Conservation (phyloP, 92 coral and sea anemone species). For the Siderastrea siderea region DNA sequence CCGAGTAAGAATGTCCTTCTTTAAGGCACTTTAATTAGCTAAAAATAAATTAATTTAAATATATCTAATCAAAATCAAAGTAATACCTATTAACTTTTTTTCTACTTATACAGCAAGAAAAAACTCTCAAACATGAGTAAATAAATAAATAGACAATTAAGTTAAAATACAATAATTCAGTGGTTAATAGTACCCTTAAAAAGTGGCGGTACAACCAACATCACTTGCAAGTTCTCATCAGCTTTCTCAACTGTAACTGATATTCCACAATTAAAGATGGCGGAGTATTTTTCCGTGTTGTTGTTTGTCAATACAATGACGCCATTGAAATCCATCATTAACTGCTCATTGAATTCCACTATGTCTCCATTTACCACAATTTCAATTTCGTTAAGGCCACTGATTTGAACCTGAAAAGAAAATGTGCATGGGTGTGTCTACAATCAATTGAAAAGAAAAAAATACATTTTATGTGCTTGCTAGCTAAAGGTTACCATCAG, state of each 20-base stretch:
- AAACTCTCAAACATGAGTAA: too few species aligned
- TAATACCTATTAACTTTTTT: too few species aligned
- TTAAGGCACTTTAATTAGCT: too few species aligned
- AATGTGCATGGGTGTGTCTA: not conserved
- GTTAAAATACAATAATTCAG: too few species aligned
- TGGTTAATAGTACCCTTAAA: slow-evolving; percentile 41
- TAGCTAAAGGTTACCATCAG: too few species aligned
- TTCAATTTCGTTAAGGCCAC: not conserved
- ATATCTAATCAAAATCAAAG: too few species aligned
- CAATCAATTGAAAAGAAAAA: too few species aligned
- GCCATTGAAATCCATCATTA: slow-evolving; percentile 57
- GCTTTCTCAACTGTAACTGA: slow-evolving; percentile 65
- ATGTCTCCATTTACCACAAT: slow-evolving; percentile 67
- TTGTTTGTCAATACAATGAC: slow-evolving; percentile 54
- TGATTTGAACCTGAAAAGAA: not conserved
- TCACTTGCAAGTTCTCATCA: slow-evolving; percentile 42
- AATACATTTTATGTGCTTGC: too few species aligned
- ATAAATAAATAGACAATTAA: too few species aligned
- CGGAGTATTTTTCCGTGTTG: slow-evolving; percentile 65
- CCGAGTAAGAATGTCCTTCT: too few species aligned
- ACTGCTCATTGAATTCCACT: slow-evolving; percentile 64
- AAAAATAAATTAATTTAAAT: too few species aligned
- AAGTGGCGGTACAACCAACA: slow-evolving; percentile 52
- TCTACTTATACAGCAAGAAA: too few species aligned
- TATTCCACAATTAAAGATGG: slow-evolving; percentile 63